These are phyloP conservation scores for Palythoa grandis DNA, from an alignment of 92 coral and sea anemone species.

Conservation along the genomic window DNA sequence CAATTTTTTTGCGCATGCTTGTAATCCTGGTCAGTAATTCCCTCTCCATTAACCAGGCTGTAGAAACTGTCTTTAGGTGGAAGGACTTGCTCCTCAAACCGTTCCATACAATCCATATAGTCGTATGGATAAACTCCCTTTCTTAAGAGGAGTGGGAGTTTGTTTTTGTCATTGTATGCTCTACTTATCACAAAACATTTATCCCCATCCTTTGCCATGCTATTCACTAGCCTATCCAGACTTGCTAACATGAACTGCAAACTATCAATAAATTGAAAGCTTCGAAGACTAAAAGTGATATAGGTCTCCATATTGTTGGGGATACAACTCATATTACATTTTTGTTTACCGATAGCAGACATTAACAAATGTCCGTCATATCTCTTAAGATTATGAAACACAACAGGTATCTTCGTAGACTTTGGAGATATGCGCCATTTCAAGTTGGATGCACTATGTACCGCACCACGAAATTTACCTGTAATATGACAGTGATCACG, in stretches of 20 bases:
- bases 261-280: background rate
- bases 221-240: background rate
- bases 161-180: background rate
- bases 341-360: background rate
- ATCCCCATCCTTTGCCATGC: slow-evolving; percentile 6
- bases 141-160: background rate
- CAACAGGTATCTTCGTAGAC: background rate
- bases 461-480: no score
- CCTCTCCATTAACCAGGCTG: no score
- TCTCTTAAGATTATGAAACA: background rate
- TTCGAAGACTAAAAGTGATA: no score
- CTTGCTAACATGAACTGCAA: background rate
- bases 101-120: background rate
- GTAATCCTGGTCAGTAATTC: background rate
- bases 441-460: no score
- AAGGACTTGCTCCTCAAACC: background rate
- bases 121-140: background rate
- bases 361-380: background rate
- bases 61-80: background rate
- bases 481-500: no score
- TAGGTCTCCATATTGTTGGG: no score
- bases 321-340: background rate
- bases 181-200: background rate
- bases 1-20: background rate
- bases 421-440: background rate